Conservation (phyloP, 2,797 vertebrate species). For the Acanthiza pusilla region DNA sequence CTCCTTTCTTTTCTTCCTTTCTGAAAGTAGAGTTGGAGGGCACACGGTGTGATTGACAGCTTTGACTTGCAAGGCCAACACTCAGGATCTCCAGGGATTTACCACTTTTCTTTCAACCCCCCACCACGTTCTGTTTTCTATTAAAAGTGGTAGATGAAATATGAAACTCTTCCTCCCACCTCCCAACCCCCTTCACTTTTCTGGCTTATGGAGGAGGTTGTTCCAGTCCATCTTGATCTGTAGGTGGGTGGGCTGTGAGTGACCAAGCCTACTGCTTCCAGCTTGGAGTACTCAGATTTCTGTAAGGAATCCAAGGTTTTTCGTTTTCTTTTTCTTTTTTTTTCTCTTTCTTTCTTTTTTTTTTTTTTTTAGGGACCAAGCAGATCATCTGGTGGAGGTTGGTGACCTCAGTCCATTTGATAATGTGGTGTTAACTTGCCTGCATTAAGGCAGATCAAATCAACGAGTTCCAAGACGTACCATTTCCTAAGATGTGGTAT, state of each 20-base stretch:
- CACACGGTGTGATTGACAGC: conserved; percentile 31
- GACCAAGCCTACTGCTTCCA: conserved; percentile 24
- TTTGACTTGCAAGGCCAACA: conserved; percentile 21
- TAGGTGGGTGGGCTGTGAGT: conserved; percentile 61
- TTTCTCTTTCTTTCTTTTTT: background rate
- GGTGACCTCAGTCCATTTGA: conserved; percentile 43
- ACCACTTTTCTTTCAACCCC: conserved; percentile 40
- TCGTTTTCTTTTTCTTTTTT: fast-evolving
- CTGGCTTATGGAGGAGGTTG: conserved; percentile 28
- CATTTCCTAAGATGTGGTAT: conserved; percentile 25
- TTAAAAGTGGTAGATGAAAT: conserved; percentile 64
- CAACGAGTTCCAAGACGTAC: background rate
- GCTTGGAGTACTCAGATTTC: conserved; percentile 30
- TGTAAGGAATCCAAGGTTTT: background rate
- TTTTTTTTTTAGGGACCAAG: background rate
- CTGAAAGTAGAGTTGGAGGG: background rate
- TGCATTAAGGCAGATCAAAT: conserved; percentile 8
- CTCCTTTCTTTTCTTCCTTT: background rate
- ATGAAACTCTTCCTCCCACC: conserved; percentile 39
- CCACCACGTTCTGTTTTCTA: conserved; percentile 59
- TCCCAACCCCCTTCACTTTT: conserved; percentile 13
- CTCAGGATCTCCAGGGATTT: conserved; percentile 18
- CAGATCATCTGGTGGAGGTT: background rate
- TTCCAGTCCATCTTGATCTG: conserved; percentile 42
- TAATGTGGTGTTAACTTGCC: conserved; percentile 51